Evolutionary conservation across 2,888 invertebrate species (phyloP).

Genomic region (Oscheius onirici): DNA sequence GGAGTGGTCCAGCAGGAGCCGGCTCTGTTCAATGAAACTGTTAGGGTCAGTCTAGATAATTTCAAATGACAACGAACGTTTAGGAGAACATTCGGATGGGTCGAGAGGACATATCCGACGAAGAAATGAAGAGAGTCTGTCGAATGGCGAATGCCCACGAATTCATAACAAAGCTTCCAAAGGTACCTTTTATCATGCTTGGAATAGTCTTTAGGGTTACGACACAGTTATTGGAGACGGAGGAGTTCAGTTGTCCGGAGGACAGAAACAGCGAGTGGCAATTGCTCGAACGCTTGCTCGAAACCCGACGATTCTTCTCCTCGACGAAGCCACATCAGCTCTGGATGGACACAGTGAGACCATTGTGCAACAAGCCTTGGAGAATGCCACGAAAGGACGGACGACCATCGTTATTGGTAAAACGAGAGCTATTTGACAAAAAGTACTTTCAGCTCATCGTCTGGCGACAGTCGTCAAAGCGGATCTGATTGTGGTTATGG

Average conservation of each 20-base stretch:
- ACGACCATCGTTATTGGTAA: conserved; percentile 55
- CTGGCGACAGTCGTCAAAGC: conserved; percentile 50
- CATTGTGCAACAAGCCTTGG: conserved; percentile 57
- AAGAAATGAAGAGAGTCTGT: conserved; percentile 44
- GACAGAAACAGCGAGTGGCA: conserved; percentile 53
- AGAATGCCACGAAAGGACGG: conserved; percentile 51
- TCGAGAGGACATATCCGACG: conserved; percentile 38
- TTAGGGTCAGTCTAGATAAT: not conserved
- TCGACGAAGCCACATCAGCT: conserved; percentile 21
- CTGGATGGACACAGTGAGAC: conserved; percentile 53
- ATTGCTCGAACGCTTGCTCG: conserved; percentile 52
- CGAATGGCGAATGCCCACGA: conserved; percentile 58
- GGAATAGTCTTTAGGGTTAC: conserved; percentile 36
- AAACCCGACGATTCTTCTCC: conserved; percentile 40
- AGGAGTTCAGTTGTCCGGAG: conserved; percentile 56
- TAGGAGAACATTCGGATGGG: conserved; percentile 48
- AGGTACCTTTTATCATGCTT: not conserved
- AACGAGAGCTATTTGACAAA: no score
- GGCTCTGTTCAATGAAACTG: conserved; percentile 41
- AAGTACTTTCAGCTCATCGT: conserved; percentile 9
- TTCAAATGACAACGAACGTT: not conserved
- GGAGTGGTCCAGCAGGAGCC: conserved; percentile 58
- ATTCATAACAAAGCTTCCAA: conserved; percentile 50
- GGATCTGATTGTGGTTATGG: conserved; percentile 49
- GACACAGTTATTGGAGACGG: conserved; percentile 76